These are phyloP conservation scores for Melolontha melolontha DNA, from an alignment of 2,888 invertebrate genomes.

Conservation along the genomic window DNA sequence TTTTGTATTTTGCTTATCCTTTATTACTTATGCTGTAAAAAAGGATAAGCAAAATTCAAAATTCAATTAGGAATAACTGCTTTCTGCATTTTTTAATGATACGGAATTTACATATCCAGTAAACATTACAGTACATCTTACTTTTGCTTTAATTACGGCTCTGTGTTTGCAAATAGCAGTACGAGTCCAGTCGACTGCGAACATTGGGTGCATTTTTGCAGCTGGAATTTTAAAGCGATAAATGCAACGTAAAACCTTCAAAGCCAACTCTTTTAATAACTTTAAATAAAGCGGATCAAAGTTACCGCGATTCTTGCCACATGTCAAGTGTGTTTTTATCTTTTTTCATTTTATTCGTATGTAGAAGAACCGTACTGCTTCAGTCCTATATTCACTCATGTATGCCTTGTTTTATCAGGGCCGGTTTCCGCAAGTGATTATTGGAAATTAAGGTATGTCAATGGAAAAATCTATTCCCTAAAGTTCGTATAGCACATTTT, in stretches of 20 bases:
- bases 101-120: too few species aligned
- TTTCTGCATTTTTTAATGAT: too few species aligned
- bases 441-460: too few species aligned
- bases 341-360: neutral
- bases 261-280: conserved; percentile 44
- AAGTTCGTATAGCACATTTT: too few species aligned
- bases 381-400: neutral
- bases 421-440: neutral
- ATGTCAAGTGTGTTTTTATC: conserved; percentile 25
- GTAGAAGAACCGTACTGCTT: neutral
- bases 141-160: neutral
- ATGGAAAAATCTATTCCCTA: too few species aligned
- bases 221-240: conserved; percentile 44
- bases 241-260: conserved; percentile 47
- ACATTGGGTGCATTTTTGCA: conserved; percentile 34
- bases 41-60: too few species aligned
- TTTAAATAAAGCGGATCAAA: conserved; percentile 46
- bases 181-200: conserved; percentile 2
- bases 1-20: too few species aligned
- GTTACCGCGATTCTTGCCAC: conserved; percentile 44
- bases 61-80: too few species aligned
- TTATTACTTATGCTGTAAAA: too few species aligned
- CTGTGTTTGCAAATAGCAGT: neutral
- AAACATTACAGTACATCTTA: neutral
- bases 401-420: neutral